Conservation (phyloP, 2,797 vertebrate genomes). For the Champsocephalus gunnari region DNA sequence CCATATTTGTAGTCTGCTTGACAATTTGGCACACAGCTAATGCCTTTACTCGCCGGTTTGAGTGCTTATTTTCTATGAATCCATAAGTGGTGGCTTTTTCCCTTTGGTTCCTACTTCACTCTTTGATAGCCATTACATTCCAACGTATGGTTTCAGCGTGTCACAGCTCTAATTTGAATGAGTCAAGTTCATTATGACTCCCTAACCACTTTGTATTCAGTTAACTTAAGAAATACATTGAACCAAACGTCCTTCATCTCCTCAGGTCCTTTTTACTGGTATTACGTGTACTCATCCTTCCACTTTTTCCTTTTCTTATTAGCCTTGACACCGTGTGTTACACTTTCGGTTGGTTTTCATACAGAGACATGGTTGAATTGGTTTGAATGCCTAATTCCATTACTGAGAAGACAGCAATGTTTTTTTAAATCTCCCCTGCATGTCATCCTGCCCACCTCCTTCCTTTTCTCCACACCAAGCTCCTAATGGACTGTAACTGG, state of each 20-base stretch:
- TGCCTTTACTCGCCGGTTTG: slow-evolving; percentile 19
- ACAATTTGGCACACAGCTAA: slow-evolving; percentile 9
- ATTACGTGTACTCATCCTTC: slow-evolving; percentile 11
- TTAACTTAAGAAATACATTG: slow-evolving; percentile 18
- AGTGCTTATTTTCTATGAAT: slow-evolving; percentile 18
- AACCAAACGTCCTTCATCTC: neutral
- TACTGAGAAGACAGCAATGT: slow-evolving; percentile 32
- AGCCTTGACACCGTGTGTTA: neutral
- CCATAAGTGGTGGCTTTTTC: slow-evolving; percentile 3
- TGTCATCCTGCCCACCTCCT: slow-evolving; percentile 25
- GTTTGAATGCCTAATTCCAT: slow-evolving; percentile 29
- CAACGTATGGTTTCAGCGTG: neutral
- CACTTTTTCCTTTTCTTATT: neutral
- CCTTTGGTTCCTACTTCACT: slow-evolving; percentile 3
- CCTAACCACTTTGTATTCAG: slow-evolving; percentile 3
- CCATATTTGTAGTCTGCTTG: slow-evolving; percentile 22
- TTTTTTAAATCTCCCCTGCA: slow-evolving; percentile 38
- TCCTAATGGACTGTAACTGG: slow-evolving; percentile 56
- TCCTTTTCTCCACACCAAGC: slow-evolving; percentile 18
- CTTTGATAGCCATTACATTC: slow-evolving; percentile 10
- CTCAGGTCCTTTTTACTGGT: neutral
- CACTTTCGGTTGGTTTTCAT: neutral
- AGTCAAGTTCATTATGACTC: slow-evolving; percentile 7
- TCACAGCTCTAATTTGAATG: slow-evolving; percentile 41
- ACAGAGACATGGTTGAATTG: slow-evolving; percentile 13